A percentile compares a stretch with the other conserved stretches of the same genome.
phyloP scores from a whole-genome alignment of 1,140 invertebrate species.

The Arctopsyche grandis region DNA sequence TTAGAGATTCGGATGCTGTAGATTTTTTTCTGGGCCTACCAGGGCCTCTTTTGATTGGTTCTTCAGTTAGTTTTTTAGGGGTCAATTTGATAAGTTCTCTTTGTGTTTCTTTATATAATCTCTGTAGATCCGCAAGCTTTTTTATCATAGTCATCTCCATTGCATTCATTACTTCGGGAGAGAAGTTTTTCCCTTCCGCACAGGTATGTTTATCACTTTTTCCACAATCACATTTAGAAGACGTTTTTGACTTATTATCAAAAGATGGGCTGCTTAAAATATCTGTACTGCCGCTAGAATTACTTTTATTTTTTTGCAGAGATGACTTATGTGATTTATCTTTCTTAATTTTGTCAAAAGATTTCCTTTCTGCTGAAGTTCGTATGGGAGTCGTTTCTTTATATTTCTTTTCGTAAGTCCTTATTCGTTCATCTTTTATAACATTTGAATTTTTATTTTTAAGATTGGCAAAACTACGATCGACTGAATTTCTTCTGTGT shows the following conservation, averaged over 20 bases:
- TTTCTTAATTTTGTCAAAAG: constrained; percentile 40
- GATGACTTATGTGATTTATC: background rate
- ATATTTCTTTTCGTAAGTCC: background rate
- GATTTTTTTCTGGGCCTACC: constrained; percentile 60
- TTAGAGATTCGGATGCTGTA: constrained; percentile 55
- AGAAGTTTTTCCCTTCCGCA: constrained; percentile 55
- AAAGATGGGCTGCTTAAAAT: constrained; percentile 27
- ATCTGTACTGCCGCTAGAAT: constrained; percentile 15
- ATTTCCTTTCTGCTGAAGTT: constrained; percentile 50
- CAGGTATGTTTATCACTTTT: background rate
- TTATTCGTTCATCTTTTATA: background rate
- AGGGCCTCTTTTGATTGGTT: constrained; percentile 59
- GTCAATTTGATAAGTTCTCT: constrained; percentile 79
- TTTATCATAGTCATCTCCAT: constrained; percentile 84
- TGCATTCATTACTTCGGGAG: constrained; percentile 68
- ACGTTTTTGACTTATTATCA: constrained; percentile 29
- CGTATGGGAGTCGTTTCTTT: constrained; percentile 12
- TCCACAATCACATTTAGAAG: constrained; percentile 49
- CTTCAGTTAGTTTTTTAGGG: constrained; percentile 65
- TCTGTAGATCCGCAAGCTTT: constrained; percentile 80
- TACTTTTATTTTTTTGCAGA: constrained; percentile 41
- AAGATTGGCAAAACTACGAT: background rate
- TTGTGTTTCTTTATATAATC: constrained; percentile 85
- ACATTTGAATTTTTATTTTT: background rate
- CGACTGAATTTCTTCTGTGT: constrained; percentile 27